Evolutionary conservation across 2,888 invertebrate genomes (phyloP).

Genomic region (Euproctis similis): DNA sequence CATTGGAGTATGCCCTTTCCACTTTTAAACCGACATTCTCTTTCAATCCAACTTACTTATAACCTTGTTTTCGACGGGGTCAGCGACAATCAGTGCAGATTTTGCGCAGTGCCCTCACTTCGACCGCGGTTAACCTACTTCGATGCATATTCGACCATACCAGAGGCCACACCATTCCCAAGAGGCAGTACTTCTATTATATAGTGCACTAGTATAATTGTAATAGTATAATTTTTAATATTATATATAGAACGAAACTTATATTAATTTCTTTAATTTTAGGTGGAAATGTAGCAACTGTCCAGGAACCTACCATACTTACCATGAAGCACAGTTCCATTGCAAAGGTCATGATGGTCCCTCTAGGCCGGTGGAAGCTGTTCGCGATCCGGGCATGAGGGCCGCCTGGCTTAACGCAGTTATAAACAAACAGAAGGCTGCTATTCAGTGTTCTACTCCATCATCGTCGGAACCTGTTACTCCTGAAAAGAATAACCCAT

Average conservation of each 20-base stretch:
- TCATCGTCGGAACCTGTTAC: slow-evolving; percentile 1
- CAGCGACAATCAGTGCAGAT: too few species aligned
- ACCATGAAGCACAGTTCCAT: slow-evolving; percentile 62
- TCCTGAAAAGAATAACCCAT: slow-evolving; percentile 6
- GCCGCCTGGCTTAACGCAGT: slow-evolving; percentile 44
- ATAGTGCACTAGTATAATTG: not conserved
- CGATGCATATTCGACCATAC: too few species aligned
- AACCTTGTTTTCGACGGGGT: too few species aligned
- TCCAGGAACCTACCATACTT: slow-evolving; percentile 40
- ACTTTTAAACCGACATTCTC: too few species aligned
- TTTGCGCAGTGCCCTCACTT: too few species aligned
- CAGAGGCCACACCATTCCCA: too few species aligned
- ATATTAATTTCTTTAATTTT: slow-evolving; percentile 21
- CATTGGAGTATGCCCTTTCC: too few species aligned
- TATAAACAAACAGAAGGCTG: slow-evolving; percentile 34
- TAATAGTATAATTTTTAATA: not conserved
- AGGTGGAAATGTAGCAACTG: slow-evolving; percentile 63
- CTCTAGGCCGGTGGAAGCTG: slow-evolving; percentile 42
- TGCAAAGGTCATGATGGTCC: slow-evolving; percentile 41
- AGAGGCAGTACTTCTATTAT: too few species aligned
- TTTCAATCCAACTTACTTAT: too few species aligned
- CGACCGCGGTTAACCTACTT: too few species aligned
- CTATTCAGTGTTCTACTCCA: slow-evolving; percentile 9
- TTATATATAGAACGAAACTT: not conserved
- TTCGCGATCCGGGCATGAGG: slow-evolving; percentile 36